A percentile compares a stretch with the other conserved stretches of the same genome.
Evolutionary conservation across 2,888 invertebrate species (phyloP).

Genomic region (Leucania comma): DNA sequence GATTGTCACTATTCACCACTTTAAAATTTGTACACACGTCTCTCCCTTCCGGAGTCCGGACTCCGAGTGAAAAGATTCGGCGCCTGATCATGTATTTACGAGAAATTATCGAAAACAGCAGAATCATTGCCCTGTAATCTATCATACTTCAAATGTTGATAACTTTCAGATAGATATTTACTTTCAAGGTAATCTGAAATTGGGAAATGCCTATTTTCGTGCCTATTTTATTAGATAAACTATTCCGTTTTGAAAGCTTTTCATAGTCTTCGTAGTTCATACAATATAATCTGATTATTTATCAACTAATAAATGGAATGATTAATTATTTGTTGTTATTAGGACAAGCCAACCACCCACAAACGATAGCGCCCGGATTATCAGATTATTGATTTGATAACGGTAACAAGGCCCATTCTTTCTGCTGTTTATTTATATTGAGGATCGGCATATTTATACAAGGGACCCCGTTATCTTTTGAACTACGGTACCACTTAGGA

Average conservation of each 20-base stretch:
- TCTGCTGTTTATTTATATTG: no score
- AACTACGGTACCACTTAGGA: no score
- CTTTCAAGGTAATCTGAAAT: conserved; percentile 2
- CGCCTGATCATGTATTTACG: conserved; percentile 54
- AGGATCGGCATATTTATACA: no score
- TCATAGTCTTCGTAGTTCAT: not conserved
- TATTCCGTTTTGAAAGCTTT: not conserved
- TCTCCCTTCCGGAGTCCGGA: conserved; percentile 24
- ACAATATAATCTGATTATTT: conserved; percentile 1
- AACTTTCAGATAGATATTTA: conserved; percentile 20
- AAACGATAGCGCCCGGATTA: not conserved
- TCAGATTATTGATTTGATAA: not conserved
- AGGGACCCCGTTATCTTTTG: no score
- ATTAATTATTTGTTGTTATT: not conserved
- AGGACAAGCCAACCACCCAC: no score
- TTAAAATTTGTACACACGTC: conserved; percentile 33
- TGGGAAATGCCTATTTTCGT: not conserved
- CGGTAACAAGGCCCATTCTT: no score
- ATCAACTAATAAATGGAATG: not conserved
- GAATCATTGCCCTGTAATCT: conserved; percentile 33
- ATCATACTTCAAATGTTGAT: conserved; percentile 22
- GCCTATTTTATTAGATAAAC: not conserved
- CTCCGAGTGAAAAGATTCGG: conserved; percentile 46
- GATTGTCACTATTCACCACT: conserved; percentile 23
- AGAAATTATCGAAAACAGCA: conserved; percentile 18